A percentile compares a stretch with the other conserved stretches of the same genome.
Evolutionary conservation across 2,113 vertebrate genomes (phyloP).

Genomic region (Myanophis thanlyinensis): DNA sequence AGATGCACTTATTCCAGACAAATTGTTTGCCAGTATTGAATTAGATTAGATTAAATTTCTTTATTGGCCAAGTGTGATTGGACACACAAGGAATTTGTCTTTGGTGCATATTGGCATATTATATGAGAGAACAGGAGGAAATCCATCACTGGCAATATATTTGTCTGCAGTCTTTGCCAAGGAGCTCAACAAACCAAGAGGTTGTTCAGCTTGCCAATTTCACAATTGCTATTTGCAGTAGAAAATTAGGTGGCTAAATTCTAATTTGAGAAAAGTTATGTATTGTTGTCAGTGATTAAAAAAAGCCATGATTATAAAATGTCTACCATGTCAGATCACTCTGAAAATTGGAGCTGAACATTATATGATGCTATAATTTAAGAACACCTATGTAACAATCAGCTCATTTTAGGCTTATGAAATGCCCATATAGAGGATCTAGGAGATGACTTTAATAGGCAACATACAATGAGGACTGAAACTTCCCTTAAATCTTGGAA

Average conservation of each 20-base stretch:
- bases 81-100: no score
- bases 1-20: conserved; percentile 27
- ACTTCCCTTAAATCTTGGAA: not conserved
- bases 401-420: not conserved
- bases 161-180: conserved; percentile 52
- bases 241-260: conserved; percentile 18
- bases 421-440: not conserved
- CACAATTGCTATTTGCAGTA: conserved; percentile 24
- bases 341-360: not conserved
- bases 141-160: conserved; percentile 40
- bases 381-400: not conserved
- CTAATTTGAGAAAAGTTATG: conserved; percentile 19
- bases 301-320: not conserved
- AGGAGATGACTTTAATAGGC: not conserved
- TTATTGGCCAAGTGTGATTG: no score
- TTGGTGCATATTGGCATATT: no score
- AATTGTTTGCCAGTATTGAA: conserved; percentile 39
- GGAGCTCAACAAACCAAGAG: conserved; percentile 1
- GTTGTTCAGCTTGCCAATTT: conserved; percentile 43
- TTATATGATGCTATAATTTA: not conserved
- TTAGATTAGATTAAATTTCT: no score
- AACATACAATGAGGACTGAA: not conserved
- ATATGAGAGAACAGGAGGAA: conserved; percentile 42
- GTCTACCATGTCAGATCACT: conserved; percentile 8
- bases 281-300: not conserved